Base-by-base conservation (phyloP, 2,888 invertebrate species). In the Andrena marginata region DNA sequence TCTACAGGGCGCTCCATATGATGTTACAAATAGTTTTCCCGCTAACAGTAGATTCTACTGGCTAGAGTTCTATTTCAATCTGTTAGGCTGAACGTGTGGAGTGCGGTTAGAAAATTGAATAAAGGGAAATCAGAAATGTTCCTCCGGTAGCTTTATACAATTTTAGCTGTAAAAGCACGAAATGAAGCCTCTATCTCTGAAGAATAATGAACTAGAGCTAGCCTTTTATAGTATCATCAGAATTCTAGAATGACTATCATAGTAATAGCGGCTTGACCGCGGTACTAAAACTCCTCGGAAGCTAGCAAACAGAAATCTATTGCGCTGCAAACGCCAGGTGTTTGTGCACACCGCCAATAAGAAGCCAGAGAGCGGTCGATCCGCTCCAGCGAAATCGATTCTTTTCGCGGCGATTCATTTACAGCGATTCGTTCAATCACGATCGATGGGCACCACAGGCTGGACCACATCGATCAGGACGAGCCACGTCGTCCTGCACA, bases 381-480 rank as follows among this genome's bases (percentile, higher is more conserved):
- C 31, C 56, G 35, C 5, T 35, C 42, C 33, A 29, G 13, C 74
- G 48, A 23, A 42, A 64, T 70, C 63, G 74, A 60, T 42, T 35
- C 63, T 60, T 13, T 10, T 20, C 62, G 42, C 71, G 63, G 31
- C 29, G 62, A 67, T 60, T 77, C 77, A 7, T 77, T 69, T 26
- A 33, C 8, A 65, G 26, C 74, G 65, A 60, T 62, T 54, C 60
- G 35, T 31, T 51, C 31, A 23, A 16, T 29, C 51, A 29, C 26
- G 70, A 7, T 42, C 65, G 78, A 80, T 80, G 80, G 80, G 54
- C 62, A 54, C 5, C 26, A 35, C 8, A 29, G 23, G 6, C 35
- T 33, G 63, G 63, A 60, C 56, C 23, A 31, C 35, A 35, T 23
- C 33, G 42, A 63, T 26, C 31, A 6, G 31, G 31, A 26, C 54